Evolutionary conservation across 53 echinoderm and acorn worm genomes (phyloP).

Genomic region (Pentamera pediparva): DNA sequence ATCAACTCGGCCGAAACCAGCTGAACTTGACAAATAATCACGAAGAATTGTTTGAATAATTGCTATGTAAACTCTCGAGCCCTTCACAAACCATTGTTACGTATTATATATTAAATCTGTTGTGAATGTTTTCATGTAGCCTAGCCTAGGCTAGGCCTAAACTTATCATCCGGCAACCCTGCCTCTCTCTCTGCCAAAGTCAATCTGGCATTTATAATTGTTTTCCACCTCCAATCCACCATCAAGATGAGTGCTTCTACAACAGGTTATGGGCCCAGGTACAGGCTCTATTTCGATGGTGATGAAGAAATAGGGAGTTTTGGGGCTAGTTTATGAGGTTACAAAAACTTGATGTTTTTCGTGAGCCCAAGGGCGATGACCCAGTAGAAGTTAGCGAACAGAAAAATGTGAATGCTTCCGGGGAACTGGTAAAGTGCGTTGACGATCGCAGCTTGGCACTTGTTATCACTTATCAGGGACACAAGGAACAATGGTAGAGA

Average conservation of each 20-base stretch:
- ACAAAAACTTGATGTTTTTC: background rate
- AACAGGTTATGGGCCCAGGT: slow-evolving; percentile 61
- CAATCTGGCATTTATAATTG: background rate
- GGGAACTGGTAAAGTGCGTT: slow-evolving; percentile 36
- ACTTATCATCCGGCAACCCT: no score
- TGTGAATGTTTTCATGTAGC: no score
- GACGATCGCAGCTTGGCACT: slow-evolving; percentile 30
- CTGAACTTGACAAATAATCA: no score
- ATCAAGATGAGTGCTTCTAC: no score
- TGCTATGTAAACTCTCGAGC: no score
- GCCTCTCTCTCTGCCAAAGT: no score
- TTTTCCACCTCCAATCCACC: no score
- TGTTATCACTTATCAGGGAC: slow-evolving; percentile 2
- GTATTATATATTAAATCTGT: no score
- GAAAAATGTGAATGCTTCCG: slow-evolving; percentile 32
- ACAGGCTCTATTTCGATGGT: slow-evolving; percentile 32
- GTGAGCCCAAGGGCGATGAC: background rate
- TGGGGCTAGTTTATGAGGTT: slow-evolving; percentile 36
- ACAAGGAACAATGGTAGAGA: slow-evolving; percentile 29
- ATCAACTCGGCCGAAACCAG: no score
- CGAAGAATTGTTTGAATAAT: no score
- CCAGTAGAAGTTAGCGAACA: background rate
- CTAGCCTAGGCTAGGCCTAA: no score
- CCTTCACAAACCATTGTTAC: no score
- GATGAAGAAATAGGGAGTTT: slow-evolving; percentile 38